phyloP scores from a whole-genome alignment of 2,113 vertebrate genomes.

The Puntigrus tetrazona region DNA sequence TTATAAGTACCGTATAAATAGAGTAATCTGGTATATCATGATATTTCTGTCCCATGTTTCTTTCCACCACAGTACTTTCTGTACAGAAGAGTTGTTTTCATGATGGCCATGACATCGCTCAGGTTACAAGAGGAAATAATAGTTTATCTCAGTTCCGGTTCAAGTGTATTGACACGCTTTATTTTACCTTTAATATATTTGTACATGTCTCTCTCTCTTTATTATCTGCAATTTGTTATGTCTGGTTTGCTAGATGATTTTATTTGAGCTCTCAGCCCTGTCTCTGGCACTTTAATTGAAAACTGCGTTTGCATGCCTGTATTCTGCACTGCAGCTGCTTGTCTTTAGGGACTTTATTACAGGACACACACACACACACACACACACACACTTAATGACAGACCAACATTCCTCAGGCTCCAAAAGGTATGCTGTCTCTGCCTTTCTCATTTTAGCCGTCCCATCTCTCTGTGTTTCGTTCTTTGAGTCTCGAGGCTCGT shows the following conservation, averaged over 20 bases:
- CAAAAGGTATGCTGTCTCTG: constrained; percentile 29
- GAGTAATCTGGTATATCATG: neutral
- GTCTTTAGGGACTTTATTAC: constrained; percentile 15
- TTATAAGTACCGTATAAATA: neutral
- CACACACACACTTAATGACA: constrained; percentile 6
- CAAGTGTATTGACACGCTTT: neutral
- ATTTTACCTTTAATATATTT: neutral
- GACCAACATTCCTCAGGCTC: constrained; percentile 15
- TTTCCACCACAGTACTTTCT: neutral
- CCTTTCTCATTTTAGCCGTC: neutral
- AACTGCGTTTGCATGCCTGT: constrained; percentile 1
- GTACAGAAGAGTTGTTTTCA: neutral
- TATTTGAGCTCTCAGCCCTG: neutral
- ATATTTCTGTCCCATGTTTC: neutral
- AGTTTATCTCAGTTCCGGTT: neutral
- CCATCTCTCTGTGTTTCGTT: neutral
- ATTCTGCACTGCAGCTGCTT: constrained; percentile 20
- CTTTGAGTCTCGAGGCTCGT: neutral
- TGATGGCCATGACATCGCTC: neutral
- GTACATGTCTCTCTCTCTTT: neutral
- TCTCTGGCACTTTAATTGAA: constrained; percentile 20
- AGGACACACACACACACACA: constrained; percentile 28
- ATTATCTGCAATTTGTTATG: neutral
- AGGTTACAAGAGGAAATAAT: neutral
- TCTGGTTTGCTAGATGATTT: constrained; percentile 2